These are phyloP conservation scores for Steinernema feltiae DNA, from an alignment of 1,140 invertebrate species.

Conservation along the genomic window DNA sequence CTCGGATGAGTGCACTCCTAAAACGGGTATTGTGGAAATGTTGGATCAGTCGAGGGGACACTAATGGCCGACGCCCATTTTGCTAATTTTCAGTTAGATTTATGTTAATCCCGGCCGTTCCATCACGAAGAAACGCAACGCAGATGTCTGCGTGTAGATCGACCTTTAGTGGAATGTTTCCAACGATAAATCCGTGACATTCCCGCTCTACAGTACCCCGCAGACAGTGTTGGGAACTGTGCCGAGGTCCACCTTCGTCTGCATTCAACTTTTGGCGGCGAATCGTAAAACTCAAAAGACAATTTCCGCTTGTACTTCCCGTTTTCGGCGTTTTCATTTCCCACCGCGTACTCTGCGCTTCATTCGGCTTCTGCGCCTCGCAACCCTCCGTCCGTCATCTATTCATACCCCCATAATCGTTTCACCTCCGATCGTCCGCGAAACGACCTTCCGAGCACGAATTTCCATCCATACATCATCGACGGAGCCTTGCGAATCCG, in stretches of 20 bases:
- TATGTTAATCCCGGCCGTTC: not conserved
- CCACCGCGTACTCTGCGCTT: not conserved
- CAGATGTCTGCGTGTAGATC: too few relatives aligned
- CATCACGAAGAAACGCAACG: not conserved
- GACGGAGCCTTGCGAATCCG: not conserved
- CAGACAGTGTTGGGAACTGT: too few relatives aligned
- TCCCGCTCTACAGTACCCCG: too few relatives aligned
- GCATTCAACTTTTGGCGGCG: not conserved
- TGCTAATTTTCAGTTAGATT: not conserved
- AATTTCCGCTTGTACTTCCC: not conserved
- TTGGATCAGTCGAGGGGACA: not conserved
- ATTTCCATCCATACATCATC: not conserved
- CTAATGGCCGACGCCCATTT: not conserved
- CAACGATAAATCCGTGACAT: too few relatives aligned
- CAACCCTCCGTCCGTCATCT: not conserved
- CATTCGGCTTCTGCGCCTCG: not conserved
- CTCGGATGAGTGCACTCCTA: not conserved
- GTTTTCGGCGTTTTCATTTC: too few relatives aligned
- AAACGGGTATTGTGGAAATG: not conserved
- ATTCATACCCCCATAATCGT: constrained; percentile 11
- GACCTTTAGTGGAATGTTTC: too few relatives aligned
- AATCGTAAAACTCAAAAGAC: not conserved
- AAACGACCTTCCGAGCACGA: not conserved
- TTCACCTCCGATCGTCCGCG: not conserved
- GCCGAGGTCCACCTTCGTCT: too few relatives aligned